phyloP scores from a whole-genome alignment of 2,113 vertebrate species.

The Asarcornis scutulata region DNA sequence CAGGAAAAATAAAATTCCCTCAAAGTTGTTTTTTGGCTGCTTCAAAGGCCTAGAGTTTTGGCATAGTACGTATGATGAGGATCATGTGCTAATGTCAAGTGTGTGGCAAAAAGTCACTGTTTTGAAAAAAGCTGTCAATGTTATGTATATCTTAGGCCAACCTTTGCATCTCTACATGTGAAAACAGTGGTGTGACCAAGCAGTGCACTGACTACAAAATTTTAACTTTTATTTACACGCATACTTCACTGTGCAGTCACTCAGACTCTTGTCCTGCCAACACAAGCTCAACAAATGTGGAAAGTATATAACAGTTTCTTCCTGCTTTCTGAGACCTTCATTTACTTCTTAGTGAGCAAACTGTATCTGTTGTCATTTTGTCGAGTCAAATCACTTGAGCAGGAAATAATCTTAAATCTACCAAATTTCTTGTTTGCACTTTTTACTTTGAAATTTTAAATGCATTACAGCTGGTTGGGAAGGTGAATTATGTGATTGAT shows the following conservation, averaged over 20 bases:
- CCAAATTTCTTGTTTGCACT: neutral
- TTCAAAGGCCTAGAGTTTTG: neutral
- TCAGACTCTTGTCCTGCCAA: neutral
- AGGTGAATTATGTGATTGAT: neutral
- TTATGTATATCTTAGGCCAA: neutral
- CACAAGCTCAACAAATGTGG: neutral
- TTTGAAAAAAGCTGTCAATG: neutral
- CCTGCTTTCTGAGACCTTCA: neutral
- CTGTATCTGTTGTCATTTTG: neutral
- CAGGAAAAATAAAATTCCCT: neutral
- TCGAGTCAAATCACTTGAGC: neutral
- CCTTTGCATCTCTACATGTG: neutral
- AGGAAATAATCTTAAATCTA: neutral
- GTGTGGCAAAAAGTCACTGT: neutral
- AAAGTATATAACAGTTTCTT: neutral
- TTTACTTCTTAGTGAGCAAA: neutral
- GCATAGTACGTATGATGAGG: neutral
- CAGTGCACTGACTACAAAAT: rapidly evolving
- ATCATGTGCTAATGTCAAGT: neutral
- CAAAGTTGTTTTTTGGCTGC: neutral
- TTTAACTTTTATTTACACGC: neutral
- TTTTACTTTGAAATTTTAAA: neutral
- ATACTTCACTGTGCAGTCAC: neutral
- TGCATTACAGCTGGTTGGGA: neutral
- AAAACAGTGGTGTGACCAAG: neutral